phyloP scores from a whole-genome alignment of 2,888 invertebrate species.

The Pammene fasciana region DNA sequence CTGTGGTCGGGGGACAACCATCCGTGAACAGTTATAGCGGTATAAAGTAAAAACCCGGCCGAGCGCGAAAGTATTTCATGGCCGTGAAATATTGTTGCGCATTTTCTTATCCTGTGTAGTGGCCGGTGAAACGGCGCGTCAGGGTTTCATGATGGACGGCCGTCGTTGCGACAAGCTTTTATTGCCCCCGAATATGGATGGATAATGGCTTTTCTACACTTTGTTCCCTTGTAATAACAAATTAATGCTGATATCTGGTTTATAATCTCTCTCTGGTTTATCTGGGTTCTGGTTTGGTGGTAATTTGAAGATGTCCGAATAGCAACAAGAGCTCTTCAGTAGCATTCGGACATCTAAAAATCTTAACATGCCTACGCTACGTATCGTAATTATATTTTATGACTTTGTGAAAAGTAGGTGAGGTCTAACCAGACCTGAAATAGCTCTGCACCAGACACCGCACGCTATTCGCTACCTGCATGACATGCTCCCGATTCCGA shows the following conservation, averaged over 20 bases:
- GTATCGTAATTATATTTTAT: too few species aligned
- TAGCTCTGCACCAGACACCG: constrained; percentile 22
- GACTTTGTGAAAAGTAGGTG: not conserved
- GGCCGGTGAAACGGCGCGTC: constrained; percentile 34
- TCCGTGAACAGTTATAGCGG: constrained; percentile 33
- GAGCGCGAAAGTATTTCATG: constrained; percentile 39
- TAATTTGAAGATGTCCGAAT: too few species aligned
- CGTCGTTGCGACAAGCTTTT: constrained; percentile 24
- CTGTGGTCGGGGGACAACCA: constrained; percentile 18
- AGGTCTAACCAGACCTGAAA: constrained; percentile 27
- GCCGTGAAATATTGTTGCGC: constrained; percentile 37
- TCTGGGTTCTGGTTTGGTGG: too few species aligned
- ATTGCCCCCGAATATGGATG: not conserved
- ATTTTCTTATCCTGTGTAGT: constrained; percentile 40
- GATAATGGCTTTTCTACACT: too few species aligned
- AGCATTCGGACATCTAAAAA: too few species aligned
- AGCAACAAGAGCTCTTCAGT: too few species aligned
- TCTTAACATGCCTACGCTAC: too few species aligned
- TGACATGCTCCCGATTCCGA: not conserved
- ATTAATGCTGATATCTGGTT: too few species aligned
- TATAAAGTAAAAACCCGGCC: constrained; percentile 36
- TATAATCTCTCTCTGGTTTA: too few species aligned
- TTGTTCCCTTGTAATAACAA: too few species aligned
- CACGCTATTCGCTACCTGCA: constrained; percentile 5
- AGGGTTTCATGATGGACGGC: constrained; percentile 37